Percentiles rank a stretch among this genome's conserved stretches.
phyloP scores from a whole-genome alignment of 2,113 vertebrate genomes.

The Xiphophorus hellerii region DNA sequence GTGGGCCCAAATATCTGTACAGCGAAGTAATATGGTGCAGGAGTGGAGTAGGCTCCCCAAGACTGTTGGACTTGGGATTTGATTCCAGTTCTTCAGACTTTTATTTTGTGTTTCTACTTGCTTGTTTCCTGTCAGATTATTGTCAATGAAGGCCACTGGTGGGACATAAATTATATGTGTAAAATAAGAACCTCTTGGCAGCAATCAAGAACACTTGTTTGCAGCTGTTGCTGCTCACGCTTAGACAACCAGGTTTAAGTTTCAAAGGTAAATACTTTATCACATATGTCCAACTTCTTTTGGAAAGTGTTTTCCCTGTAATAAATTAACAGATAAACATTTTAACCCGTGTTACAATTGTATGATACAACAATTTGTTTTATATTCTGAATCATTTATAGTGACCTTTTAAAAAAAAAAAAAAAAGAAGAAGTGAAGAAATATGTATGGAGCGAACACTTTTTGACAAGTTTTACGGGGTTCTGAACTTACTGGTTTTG shows the following conservation, averaged over 20 bases:
- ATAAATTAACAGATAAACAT: neutral
- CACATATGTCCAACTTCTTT: neutral
- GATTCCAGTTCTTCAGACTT: neutral
- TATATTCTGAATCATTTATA: neutral
- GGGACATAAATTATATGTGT: neutral
- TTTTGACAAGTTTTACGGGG: slow-evolving; percentile 1
- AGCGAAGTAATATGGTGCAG: too few species aligned
- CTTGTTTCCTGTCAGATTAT: neutral
- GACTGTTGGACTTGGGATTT: neutral
- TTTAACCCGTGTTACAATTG: neutral
- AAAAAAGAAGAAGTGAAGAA: too few species aligned
- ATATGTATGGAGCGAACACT: neutral
- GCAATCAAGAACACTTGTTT: too few species aligned
- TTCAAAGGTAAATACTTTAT: too few species aligned
- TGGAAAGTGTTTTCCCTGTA: neutral
- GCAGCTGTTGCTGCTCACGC: too few species aligned
- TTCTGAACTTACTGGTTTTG: slow-evolving; percentile 1
- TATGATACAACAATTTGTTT: neutral
- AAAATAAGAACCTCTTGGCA: neutral
- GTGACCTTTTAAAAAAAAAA: too few species aligned
- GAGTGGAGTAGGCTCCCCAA: too few species aligned
- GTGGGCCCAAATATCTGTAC: too few species aligned
- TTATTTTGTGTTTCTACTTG: neutral
- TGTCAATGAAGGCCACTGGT: neutral
- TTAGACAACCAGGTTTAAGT: neutral